Evolutionary conservation across 2,888 invertebrate genomes (phyloP).

Genomic region (Drosophila eohydei): DNA sequence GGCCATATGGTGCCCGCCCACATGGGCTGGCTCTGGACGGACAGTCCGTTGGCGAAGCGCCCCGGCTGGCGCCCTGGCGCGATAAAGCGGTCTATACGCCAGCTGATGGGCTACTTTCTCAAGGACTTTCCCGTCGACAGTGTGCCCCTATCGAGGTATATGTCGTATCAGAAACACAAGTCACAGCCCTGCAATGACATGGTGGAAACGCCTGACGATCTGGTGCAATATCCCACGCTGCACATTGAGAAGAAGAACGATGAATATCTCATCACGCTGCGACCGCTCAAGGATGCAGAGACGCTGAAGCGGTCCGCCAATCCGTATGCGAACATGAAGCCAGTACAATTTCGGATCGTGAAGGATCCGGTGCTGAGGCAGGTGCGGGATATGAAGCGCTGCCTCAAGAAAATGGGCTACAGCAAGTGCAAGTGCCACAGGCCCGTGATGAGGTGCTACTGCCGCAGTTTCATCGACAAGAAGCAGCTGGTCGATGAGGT

Average conservation of each 20-base stretch:
- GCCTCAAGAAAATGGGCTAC: conserved; percentile 86
- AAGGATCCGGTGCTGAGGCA: conserved; percentile 86
- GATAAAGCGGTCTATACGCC: conserved; percentile 82
- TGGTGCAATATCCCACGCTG: conserved; percentile 87
- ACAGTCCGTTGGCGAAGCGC: conserved; percentile 60
- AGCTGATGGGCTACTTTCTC: conserved; percentile 83
- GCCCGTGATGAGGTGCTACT: conserved; percentile 84
- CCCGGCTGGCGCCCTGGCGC: conserved; percentile 84
- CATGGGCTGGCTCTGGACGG: conserved; percentile 90
- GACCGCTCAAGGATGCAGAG: conserved; percentile 88
- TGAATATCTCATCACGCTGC: conserved; percentile 88
- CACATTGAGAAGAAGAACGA: conserved; percentile 89
- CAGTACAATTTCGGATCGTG: conserved; percentile 88
- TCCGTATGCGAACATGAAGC: conserved; percentile 89
- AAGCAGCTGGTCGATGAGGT: conserved; percentile 86
- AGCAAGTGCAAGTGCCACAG: conserved; percentile 86
- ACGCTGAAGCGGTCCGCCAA: conserved; percentile 87
- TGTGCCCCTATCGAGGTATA: conserved; percentile 77
- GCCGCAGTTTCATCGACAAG: conserved; percentile 83
- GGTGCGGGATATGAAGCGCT: conserved; percentile 86
- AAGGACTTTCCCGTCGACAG: conserved; percentile 82
- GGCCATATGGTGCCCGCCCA: conserved; percentile 87
- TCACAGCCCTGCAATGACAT: conserved; percentile 82
- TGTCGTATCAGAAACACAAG: conserved; percentile 62
- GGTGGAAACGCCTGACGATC: conserved; percentile 61